Evolutionary conservation across 2,888 invertebrate genomes (phyloP).

Genomic region (Ellobium chinense): DNA sequence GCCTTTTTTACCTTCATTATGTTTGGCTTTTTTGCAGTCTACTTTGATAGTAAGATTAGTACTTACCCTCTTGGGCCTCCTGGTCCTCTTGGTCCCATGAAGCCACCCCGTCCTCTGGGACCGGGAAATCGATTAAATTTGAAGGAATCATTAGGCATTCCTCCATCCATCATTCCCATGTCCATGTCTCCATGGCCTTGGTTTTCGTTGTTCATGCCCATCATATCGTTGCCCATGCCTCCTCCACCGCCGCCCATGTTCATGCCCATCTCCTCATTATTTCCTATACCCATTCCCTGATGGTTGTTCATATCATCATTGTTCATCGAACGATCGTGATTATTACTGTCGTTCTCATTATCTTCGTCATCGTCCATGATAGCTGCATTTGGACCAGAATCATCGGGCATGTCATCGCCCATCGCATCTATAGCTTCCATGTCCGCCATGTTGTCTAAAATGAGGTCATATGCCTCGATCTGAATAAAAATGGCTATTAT

Average conservation of each 20-base stretch:
- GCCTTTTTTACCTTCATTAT: no score
- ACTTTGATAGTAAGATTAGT: no score
- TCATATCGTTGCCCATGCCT: constrained; percentile 8
- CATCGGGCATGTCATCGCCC: constrained; percentile 60
- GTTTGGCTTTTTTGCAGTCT: no score
- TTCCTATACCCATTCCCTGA: constrained; percentile 16
- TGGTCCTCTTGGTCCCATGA: constrained; percentile 58
- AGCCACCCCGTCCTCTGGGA: constrained; percentile 53
- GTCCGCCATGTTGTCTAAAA: constrained; percentile 62
- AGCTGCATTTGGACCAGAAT: background rate
- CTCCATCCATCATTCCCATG: constrained; percentile 39
- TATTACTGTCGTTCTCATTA: background rate
- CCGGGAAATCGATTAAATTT: constrained; percentile 58
- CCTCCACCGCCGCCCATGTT: constrained; percentile 9
- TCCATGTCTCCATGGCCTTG: constrained; percentile 20
- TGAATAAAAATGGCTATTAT: background rate
- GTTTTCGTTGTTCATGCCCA: constrained; percentile 17
- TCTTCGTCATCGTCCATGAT: constrained; percentile 34
- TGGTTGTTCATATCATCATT: background rate
- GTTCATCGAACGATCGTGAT: background rate
- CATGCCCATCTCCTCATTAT: constrained; percentile 13
- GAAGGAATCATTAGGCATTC: constrained; percentile 47
- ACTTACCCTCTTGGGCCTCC: constrained; percentile 51
- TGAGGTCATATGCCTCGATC: constrained; percentile 20
- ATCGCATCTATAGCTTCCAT: constrained; percentile 60